phyloP scores from a whole-genome alignment of 2,888 invertebrate genomes.

The Euplagia quadripunctaria region DNA sequence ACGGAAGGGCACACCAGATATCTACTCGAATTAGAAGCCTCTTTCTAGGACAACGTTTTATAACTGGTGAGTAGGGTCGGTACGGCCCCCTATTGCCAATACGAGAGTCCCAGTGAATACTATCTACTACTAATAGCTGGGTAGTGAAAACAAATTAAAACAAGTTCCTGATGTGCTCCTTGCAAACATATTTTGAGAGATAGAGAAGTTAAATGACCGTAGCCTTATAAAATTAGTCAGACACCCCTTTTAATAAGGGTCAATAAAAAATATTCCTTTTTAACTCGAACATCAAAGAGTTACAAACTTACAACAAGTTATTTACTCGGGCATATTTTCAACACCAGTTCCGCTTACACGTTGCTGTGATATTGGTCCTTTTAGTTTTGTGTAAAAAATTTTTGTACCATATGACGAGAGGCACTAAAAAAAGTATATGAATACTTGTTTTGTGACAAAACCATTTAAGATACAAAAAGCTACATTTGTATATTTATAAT shows the following conservation, averaged over 20 bases:
- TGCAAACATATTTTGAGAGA: background rate
- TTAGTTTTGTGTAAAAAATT: constrained; percentile 14
- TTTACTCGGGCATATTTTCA: constrained; percentile 34
- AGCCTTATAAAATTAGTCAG: constrained; percentile 7
- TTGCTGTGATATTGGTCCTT: constrained; percentile 27
- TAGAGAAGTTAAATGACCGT: background rate
- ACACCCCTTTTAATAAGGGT: constrained; percentile 26
- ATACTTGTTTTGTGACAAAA: constrained; percentile 12
- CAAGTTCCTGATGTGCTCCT: background rate
- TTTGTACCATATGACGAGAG: constrained; percentile 7
- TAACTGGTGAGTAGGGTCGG: no score
- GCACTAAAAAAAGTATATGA: background rate
- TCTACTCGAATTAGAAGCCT: background rate
- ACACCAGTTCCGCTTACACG: constrained; percentile 26
- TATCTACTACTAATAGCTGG: background rate
- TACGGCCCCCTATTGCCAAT: no score
- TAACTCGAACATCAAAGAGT: constrained; percentile 45
- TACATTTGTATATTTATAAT: background rate
- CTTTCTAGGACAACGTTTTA: no score
- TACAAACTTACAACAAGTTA: no score
- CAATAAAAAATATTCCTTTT: constrained; percentile 34
- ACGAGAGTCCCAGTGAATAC: background rate
- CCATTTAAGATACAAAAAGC: background rate
- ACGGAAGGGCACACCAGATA: background rate
- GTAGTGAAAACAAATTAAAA: background rate